These are phyloP conservation scores for Epicampocera succincta DNA, from an alignment of 2,888 invertebrate genomes.

Conservation along the genomic window DNA sequence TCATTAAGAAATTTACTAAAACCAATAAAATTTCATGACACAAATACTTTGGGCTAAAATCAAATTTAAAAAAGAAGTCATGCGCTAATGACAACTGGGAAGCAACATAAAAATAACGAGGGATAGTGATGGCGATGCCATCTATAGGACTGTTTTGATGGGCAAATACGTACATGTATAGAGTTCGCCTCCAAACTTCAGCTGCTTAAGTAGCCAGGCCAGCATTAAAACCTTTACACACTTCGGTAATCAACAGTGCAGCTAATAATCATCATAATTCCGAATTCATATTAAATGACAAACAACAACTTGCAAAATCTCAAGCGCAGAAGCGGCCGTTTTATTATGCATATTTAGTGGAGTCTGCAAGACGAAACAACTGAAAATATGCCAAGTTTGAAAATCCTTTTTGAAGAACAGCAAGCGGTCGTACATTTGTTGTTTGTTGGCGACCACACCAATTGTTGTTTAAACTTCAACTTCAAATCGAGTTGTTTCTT, in stretches of 20 bases:
- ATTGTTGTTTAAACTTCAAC: conserved; percentile 42
- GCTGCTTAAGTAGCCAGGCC: conserved; percentile 16
- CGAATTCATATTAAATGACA: conserved; percentile 47
- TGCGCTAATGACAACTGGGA: conserved; percentile 35
- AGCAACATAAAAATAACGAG: conserved; percentile 53
- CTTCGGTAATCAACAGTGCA: background rate
- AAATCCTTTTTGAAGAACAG: conserved; percentile 21
- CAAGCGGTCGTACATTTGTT: conserved; percentile 39
- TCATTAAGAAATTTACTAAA: conserved; percentile 32
- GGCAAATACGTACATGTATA: background rate
- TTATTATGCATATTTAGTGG: conserved; percentile 48
- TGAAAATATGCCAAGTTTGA: conserved; percentile 32
- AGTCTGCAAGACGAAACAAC: background rate
- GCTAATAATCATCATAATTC: conserved; percentile 49
- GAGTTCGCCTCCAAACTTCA: conserved; percentile 23
- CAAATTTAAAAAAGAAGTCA: conserved; percentile 11
- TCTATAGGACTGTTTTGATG: conserved; percentile 10
- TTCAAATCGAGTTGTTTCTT: conserved; percentile 13
- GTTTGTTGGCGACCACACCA: conserved; percentile 54
- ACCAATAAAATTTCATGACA: conserved; percentile 12
- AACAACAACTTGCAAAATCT: conserved; percentile 5
- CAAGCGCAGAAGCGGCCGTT: conserved; percentile 15
- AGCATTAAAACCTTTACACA: conserved; percentile 10
- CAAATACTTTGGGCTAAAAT: background rate
- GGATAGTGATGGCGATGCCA: conserved; percentile 47